Evolutionary conservation across 2,113 vertebrate species (phyloP).

Genomic region (Motacilla alba): DNA sequence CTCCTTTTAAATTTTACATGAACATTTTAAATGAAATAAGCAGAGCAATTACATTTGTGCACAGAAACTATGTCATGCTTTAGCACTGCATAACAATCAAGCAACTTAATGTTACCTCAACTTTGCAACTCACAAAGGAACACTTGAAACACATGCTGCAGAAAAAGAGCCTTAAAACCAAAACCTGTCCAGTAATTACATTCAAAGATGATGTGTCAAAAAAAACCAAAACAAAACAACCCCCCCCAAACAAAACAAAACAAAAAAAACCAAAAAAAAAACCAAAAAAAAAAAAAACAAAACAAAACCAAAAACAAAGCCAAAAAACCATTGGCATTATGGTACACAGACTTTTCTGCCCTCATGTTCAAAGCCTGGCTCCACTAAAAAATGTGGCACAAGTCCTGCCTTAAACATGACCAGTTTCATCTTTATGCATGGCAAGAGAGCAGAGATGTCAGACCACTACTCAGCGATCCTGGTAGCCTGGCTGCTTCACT

Average conservation of each 20-base stretch:
- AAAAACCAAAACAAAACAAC: too few species aligned
- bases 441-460: background rate
- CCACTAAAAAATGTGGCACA: background rate
- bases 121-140: background rate
- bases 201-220: background rate
- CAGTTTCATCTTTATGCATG: background rate
- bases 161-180: background rate
- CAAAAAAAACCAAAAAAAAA: too few species aligned
- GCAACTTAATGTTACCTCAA: background rate
- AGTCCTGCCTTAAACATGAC: background rate
- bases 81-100: background rate
- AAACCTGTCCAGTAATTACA: background rate
- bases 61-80: background rate
- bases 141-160: background rate
- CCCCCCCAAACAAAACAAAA: too few species aligned
- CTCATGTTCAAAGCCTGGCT: background rate
- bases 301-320: too few species aligned
- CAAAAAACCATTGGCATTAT: background rate
- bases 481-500: background rate
- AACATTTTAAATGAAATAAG: background rate
- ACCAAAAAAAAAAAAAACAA: too few species aligned
- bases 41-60: background rate
- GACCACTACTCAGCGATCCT: background rate
- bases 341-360: background rate
- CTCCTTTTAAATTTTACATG: background rate